Percentiles rank a stretch among this genome's conserved stretches.
These are phyloP conservation scores for Cecidostiba fungosa DNA, from an alignment of 2,888 invertebrate species.

Conservation along the genomic window DNA sequence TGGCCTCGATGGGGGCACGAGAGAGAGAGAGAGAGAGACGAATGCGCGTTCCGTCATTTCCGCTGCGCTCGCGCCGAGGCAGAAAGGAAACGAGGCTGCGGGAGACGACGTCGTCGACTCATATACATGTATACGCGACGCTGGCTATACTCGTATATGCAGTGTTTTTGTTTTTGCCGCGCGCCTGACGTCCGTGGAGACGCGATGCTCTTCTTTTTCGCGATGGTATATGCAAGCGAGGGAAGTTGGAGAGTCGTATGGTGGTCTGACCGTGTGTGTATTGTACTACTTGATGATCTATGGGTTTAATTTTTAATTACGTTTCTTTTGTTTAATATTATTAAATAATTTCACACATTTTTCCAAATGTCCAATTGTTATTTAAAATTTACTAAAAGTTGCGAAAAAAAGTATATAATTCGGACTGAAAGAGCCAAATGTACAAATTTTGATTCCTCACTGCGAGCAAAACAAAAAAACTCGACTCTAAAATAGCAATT, in stretches of 20 bases:
- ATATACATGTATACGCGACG: slow-evolving; percentile 20
- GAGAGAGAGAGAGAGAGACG: slow-evolving; percentile 19
- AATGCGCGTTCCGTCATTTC: slow-evolving; percentile 61
- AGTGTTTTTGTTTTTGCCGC: slow-evolving; percentile 7
- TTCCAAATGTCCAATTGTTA: too few relatives aligned
- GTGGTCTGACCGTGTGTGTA: neutral
- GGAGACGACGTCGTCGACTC: slow-evolving; percentile 10
- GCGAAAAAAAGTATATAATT: too few relatives aligned
- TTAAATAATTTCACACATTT: too few relatives aligned
- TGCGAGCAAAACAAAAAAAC: too few relatives aligned
- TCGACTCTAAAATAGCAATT: too few relatives aligned
- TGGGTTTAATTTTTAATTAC: too few relatives aligned
- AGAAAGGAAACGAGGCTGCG: slow-evolving; percentile 52
- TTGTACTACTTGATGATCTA: slow-evolving; percentile 3
- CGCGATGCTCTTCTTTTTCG: neutral
- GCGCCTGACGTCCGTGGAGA: too few relatives aligned
- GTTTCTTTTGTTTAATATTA: too few relatives aligned
- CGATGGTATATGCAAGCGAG: neutral
- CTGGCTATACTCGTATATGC: neutral
- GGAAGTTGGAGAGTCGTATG: neutral
- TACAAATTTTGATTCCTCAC: too few relatives aligned
- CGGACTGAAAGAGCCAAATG: too few relatives aligned
- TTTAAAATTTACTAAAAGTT: too few relatives aligned
- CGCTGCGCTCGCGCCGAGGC: slow-evolving; percentile 34
- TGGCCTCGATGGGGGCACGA: slow-evolving; percentile 41